phyloP scores from a whole-genome alignment of 2,113 vertebrate genomes.

The Rhombomys opimus region DNA sequence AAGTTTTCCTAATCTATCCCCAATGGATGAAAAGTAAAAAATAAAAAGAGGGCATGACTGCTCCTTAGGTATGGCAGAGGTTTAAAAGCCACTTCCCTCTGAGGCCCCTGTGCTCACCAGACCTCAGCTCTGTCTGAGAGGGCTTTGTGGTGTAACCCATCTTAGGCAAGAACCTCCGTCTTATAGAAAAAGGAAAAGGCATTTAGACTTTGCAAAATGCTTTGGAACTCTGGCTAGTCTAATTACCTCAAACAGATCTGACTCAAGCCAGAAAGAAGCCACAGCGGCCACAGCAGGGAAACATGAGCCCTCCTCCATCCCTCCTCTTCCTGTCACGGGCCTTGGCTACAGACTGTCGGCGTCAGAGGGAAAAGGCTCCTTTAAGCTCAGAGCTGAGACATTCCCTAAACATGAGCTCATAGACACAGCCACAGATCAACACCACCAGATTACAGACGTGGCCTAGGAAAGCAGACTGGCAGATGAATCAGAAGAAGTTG shows the following conservation, averaged over 20 bases:
- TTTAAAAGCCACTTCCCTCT: background rate
- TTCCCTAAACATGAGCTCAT: background rate
- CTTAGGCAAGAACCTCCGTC: background rate
- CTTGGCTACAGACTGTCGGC: background rate
- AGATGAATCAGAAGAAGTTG: background rate
- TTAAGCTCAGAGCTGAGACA: background rate
- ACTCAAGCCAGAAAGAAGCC: background rate
- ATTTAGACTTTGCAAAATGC: constrained; percentile 33
- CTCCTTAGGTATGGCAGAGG: background rate
- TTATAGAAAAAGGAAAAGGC: background rate
- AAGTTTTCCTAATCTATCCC: background rate
- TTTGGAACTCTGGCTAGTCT: background rate
- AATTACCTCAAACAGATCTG: background rate
- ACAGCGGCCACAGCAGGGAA: background rate
- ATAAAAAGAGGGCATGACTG: background rate
- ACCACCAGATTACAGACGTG: background rate
- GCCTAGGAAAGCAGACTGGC: background rate
- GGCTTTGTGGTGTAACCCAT: background rate
- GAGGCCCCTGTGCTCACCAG: background rate
- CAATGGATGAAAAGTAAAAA: background rate
- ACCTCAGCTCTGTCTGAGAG: background rate
- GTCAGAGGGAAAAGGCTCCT: background rate
- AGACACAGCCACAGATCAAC: background rate
- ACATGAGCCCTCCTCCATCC: background rate
- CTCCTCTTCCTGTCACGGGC: background rate